Evolutionary conservation across 1,140 invertebrate species (phyloP).

Genomic region (Steinernema feltiae): DNA sequence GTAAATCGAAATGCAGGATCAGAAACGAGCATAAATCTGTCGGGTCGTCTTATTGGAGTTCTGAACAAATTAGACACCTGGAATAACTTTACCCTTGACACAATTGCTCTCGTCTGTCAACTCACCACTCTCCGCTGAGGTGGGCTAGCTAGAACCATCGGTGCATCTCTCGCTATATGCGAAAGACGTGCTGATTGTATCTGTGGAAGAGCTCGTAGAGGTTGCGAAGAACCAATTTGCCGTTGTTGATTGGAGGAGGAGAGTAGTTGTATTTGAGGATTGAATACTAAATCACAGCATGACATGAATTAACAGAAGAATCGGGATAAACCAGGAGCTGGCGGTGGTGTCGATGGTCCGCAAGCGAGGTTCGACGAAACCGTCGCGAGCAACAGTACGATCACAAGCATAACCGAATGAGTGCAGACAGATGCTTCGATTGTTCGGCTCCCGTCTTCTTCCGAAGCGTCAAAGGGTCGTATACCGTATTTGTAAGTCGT

Average conservation of each 20-base stretch:
- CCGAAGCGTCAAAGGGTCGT: not conserved
- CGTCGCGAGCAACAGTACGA: not conserved
- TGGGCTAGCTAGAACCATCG: too few relatives aligned
- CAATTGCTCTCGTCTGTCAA: too few relatives aligned
- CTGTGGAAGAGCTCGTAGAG: not conserved
- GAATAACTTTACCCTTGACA: too few relatives aligned
- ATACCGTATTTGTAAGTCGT: not conserved
- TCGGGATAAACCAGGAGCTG: not conserved
- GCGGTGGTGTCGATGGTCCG: not conserved
- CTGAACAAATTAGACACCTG: not conserved
- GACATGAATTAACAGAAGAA: not conserved
- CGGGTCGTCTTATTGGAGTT: not conserved
- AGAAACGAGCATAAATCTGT: not conserved
- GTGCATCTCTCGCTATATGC: not conserved
- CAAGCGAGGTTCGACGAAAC: not conserved
- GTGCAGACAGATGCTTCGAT: not conserved
- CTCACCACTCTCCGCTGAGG: too few relatives aligned
- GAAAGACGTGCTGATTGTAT: not conserved
- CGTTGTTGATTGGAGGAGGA: not conserved
- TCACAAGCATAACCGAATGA: not conserved
- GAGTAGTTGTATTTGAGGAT: not conserved
- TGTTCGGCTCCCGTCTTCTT: not conserved
- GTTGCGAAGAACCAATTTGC: too few relatives aligned
- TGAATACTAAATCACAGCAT: not conserved
- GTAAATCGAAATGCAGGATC: conserved; percentile 6